Evolutionary conservation across 2,888 invertebrate genomes (phyloP).

Genomic region (Chaetoderma sp.): DNA sequence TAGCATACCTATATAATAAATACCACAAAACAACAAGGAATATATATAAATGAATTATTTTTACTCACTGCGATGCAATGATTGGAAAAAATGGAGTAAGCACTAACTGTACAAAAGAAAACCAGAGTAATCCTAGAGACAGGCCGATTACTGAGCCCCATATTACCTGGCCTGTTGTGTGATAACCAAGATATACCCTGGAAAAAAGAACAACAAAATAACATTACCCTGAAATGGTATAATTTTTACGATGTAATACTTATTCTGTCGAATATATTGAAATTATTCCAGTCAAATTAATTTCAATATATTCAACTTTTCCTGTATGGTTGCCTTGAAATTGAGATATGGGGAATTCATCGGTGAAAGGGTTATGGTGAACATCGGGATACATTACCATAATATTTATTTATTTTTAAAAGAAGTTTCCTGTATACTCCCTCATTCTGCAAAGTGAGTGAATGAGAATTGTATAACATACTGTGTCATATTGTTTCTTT

Average conservation of each 20-base stretch:
- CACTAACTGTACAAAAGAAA: conserved; percentile 81
- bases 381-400: too few relatives aligned
- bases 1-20: neutral
- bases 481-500: too few relatives aligned
- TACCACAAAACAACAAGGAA: neutral
- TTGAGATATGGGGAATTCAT: too few relatives aligned
- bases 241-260: neutral
- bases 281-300: too few relatives aligned
- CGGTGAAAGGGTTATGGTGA: too few relatives aligned
- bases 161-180: conserved; percentile 84
- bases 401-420: too few relatives aligned
- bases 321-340: too few relatives aligned
- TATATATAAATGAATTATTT: neutral
- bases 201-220: conserved; percentile 68
- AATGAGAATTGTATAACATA: too few relatives aligned
- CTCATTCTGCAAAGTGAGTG: too few relatives aligned
- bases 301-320: too few relatives aligned
- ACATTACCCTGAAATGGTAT: neutral
- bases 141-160: conserved; percentile 83
- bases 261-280: too few relatives aligned
- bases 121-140: conserved; percentile 84
- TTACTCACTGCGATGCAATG: conserved; percentile 84
- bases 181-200: conserved; percentile 89
- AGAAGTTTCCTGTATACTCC: too few relatives aligned
- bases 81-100: conserved; percentile 88